Base-by-base conservation (phyloP, 2,113 vertebrate species). In the Callithrix jacchus region DNA sequence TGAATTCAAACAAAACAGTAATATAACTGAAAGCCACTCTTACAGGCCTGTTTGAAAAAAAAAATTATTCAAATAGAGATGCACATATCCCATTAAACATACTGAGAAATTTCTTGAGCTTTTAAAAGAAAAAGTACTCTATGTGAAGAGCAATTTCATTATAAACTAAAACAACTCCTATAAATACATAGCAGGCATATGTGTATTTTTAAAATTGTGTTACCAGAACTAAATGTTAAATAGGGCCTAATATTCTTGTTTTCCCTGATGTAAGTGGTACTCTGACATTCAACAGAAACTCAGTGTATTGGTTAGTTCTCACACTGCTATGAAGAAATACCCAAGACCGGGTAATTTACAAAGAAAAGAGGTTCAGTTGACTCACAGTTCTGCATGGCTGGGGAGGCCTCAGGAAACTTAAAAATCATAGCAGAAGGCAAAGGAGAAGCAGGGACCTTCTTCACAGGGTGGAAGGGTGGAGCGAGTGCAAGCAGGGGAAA, bases 211-310 rank as follows among this genome's bases (percentile, higher is more conserved):
- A 47, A 27, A 73, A 40, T 6, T 88, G 4, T 54, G 30, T 37
- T 91, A 98, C 27, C 95, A 87, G 14, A 93, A 13, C 10, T 89
- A n/a, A 85, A 95, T 87, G 74, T 32, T 91, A 88, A 97, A 85
- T 52, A 89, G 9, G 56, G 73, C 70, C 54, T 73, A 47, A 35
- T 32, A 77, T 30, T 89, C 74, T 47, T 79, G 8, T 40, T 71
- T 88, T 61, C 5, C 82, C 47, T 54, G 10, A 91, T 16, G 8
- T 2, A 56, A 45, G 5, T 30, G 68, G 54, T 56, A 81, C 21
- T 9, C 83, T 40, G 30, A 79, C 54, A 90, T 82, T 84, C 37
- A 93, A 66, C n/a, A n/a, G 25, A 90, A 89, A 93, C n/a, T 88
- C 42, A 87, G 66, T n/a, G 12, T 64, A 30, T 64, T 64, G 30